phyloP scores from a whole-genome alignment of 1,140 invertebrate genomes.

The Conus betulinus region DNA sequence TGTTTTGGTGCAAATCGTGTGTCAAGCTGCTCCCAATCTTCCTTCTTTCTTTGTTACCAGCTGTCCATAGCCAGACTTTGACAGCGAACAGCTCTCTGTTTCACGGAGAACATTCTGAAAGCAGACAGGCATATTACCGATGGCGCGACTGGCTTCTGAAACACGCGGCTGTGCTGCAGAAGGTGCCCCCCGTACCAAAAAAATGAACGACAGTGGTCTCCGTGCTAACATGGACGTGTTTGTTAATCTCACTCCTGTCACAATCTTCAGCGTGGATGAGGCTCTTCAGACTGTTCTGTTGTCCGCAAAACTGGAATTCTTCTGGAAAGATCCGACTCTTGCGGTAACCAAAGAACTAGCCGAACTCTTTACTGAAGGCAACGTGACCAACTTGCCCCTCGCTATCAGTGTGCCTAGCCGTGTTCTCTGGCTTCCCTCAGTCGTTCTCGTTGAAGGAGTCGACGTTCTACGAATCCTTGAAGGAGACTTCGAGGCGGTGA shows the following conservation, averaged over 20 bases:
- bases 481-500: not conserved
- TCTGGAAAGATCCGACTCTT: not conserved
- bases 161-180: not conserved
- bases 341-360: not conserved
- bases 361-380: not conserved
- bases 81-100: not conserved
- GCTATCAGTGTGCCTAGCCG: not conserved
- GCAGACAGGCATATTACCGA: not conserved
- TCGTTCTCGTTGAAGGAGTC: not conserved
- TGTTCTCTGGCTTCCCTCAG: not conserved
- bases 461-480: not conserved
- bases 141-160: not conserved
- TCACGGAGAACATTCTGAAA: not conserved
- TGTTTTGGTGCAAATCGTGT: not conserved
- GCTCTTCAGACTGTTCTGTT: not conserved
- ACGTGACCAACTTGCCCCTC: not conserved
- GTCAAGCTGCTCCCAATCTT: not conserved
- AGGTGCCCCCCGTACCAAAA: slow-evolving; percentile 13
- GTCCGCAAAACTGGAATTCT: not conserved
- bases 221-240: not conserved
- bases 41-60: not conserved
- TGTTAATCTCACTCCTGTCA: not conserved
- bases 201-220: not conserved
- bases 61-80: not conserved
- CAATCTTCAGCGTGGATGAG: not conserved